Percentiles rank a stretch among this genome's conserved stretches.
Conservation (phyloP, 1,140 invertebrate genomes). For the Pseudomyrmex dendroicus region DNA sequence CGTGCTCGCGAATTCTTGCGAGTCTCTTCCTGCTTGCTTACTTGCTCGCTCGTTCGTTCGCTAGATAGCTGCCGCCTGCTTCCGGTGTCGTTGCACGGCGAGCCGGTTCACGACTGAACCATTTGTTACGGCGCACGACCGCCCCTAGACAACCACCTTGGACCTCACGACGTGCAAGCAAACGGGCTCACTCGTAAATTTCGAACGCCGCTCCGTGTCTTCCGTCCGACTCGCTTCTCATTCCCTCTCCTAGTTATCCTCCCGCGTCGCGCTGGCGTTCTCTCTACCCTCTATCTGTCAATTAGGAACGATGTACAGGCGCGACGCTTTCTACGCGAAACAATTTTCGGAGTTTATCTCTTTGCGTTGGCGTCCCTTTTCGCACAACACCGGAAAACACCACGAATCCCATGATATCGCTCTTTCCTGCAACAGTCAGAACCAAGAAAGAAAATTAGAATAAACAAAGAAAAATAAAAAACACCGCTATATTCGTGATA, state of each 20-base stretch:
- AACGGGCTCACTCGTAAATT: constrained; percentile 77
- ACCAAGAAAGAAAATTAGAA: constrained; percentile 24
- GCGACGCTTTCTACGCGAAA: constrained; percentile 64
- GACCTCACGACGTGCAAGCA: constrained; percentile 55
- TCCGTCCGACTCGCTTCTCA: constrained; percentile 40
- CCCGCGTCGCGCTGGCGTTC: not conserved
- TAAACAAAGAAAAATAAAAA: not conserved
- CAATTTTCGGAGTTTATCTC: constrained; percentile 73
- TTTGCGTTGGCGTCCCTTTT: constrained; percentile 47
- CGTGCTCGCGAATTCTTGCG: constrained; percentile 34
- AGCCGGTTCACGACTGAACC: constrained; percentile 71
- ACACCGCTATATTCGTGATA: too few species aligned
- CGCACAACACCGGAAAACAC: not conserved
- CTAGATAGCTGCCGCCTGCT: constrained; percentile 52
- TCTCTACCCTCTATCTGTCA: constrained; percentile 70
- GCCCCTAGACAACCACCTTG: constrained; percentile 48
- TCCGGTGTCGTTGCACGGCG: constrained; percentile 67
- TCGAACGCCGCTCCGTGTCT: constrained; percentile 53
- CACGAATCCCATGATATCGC: constrained; percentile 26
- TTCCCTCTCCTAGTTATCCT: constrained; percentile 25
- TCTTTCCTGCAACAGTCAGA: constrained; percentile 60
- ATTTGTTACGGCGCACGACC: constrained; percentile 74
- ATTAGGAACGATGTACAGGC: constrained; percentile 78
- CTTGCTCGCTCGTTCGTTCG: constrained; percentile 18
- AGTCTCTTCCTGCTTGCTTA: not conserved